These are phyloP conservation scores for Drosophila ambigua DNA, from an alignment of 1,140 invertebrate species.

Conservation along the genomic window DNA sequence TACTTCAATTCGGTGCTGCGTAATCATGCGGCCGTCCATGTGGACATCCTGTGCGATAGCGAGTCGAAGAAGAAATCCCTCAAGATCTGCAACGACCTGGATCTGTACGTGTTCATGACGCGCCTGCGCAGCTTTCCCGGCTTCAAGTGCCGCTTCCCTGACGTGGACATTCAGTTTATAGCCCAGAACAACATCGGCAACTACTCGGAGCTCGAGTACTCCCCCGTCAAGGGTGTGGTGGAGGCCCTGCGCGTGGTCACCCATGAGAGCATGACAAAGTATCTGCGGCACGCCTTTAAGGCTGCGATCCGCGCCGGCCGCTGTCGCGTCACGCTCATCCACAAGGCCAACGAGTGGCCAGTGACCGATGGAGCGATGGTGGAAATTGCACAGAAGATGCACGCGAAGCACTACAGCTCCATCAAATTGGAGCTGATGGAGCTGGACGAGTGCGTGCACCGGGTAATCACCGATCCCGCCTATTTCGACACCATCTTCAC, in stretches of 20 bases:
- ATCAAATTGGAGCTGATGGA: slow-evolving; percentile 62
- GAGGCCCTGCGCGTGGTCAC: slow-evolving; percentile 62
- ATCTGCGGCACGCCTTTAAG: slow-evolving; percentile 50
- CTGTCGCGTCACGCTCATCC: slow-evolving; percentile 53
- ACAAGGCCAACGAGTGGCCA: slow-evolving; percentile 64
- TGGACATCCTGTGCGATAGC: slow-evolving; percentile 57
- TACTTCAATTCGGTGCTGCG: slow-evolving; percentile 65
- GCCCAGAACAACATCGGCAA: slow-evolving; percentile 71
- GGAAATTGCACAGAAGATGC: slow-evolving; percentile 32
- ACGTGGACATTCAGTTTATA: slow-evolving; percentile 61
- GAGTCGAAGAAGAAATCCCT: slow-evolving; percentile 49
- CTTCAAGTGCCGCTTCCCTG: slow-evolving; percentile 56
- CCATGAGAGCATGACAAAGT: slow-evolving; percentile 18
- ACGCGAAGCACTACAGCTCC: slow-evolving; percentile 8
- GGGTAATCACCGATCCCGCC: slow-evolving; percentile 41
- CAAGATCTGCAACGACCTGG: slow-evolving; percentile 63
- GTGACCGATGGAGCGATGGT: slow-evolving; percentile 55
- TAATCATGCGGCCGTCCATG: slow-evolving; percentile 63
- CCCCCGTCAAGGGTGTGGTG: slow-evolving; percentile 68
- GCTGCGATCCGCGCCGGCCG: slow-evolving; percentile 26
- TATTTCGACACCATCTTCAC: slow-evolving; percentile 65
- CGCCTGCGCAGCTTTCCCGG: slow-evolving; percentile 61
- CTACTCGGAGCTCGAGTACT: slow-evolving; percentile 69
- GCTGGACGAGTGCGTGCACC: slow-evolving; percentile 43
- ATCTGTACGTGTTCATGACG: slow-evolving; percentile 59